Evolutionary conservation across 2,797 vertebrate genomes (phyloP), one percentile per base, ranked within the genome.

Genomic region (Dipus sagitta): DNA sequence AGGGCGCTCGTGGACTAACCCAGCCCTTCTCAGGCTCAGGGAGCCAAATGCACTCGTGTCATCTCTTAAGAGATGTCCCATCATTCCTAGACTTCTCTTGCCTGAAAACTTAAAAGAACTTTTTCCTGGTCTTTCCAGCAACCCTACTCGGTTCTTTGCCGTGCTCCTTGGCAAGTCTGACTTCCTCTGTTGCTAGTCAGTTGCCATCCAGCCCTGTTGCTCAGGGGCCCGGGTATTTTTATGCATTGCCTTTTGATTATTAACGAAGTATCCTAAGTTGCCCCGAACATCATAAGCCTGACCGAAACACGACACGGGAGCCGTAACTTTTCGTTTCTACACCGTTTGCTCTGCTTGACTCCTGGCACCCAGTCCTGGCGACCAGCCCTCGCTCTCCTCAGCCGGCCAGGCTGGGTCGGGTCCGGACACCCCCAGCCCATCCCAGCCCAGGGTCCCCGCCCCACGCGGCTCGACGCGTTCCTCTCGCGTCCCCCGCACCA

Each of bases 31-130:
- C 85, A 83, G 87, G 74, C 77, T 21, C 91, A 42, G 26, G 92
- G 94, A 97, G 97, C 97, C 97, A 97, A 97, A 96, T 97, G 97
- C 97, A 97, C 90, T 97, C 96, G 97, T 97, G 97, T 97, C 97
- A 95, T 94, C 95, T 97, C 89, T 94, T 96, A 91, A 95, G 88
- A 92, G 94, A 93, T 77, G 96, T 94, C 91, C 95, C 97, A 96
- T 95, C 97, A 95, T 97, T 96, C 96, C 94, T 91, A 94, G 93
- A 96, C 74, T 92, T 88, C 13, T 95, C 90, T 82, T n/a, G 91
- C 94, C 81, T 84, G 90, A 26, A 91, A 94, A 97, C 81, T 94
- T 94, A 87, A 91, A 47, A 91, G 74, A 91, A 95, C 85, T 60
- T 34, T 93, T 95, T 93, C 78, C 87, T 64, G 74, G 93, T 68